Percentiles rank a stretch among this genome's conserved stretches.
Evolutionary conservation across 2,797 vertebrate species (phyloP).

Genomic region (Hipposideros larvatus): DNA sequence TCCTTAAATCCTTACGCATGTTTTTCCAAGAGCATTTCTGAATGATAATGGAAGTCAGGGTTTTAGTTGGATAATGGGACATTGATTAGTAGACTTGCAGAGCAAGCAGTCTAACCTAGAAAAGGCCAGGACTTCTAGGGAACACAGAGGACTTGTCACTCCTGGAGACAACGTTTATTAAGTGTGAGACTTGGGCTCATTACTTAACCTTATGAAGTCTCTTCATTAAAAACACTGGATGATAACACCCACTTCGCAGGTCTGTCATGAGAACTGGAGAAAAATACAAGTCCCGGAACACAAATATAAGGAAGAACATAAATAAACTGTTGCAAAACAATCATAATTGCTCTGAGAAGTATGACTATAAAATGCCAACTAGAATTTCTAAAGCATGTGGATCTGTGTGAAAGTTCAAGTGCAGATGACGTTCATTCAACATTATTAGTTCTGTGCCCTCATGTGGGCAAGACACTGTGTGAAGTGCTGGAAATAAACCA

Average conservation of each 20-base stretch:
- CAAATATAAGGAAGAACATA: not conserved
- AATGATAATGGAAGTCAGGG: not conserved
- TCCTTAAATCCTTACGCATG: not conserved
- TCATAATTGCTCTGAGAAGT: not conserved
- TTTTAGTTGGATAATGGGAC: not conserved
- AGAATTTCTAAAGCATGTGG: not conserved
- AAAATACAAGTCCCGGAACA: not conserved
- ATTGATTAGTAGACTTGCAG: not conserved
- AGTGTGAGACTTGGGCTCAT: not conserved
- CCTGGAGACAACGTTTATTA: not conserved
- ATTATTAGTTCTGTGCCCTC: not conserved
- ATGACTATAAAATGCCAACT: not conserved
- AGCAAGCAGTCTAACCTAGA: not conserved
- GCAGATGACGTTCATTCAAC: not conserved
- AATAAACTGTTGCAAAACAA: not conserved
- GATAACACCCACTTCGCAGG: not conserved
- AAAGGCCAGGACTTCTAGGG: not conserved
- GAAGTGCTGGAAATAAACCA: not conserved
- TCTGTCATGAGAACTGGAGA: not conserved
- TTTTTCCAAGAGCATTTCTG: not conserved
- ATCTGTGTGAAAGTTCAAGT: not conserved
- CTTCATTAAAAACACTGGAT: not conserved
- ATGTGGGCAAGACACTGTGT: accelerated
- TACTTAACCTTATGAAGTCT: not conserved
- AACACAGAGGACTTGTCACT: not conserved